A percentile compares a stretch with the other conserved stretches of the same genome.
phyloP scores from a whole-genome alignment of 2,888 invertebrate genomes.

The Leucophenga maculata region DNA sequence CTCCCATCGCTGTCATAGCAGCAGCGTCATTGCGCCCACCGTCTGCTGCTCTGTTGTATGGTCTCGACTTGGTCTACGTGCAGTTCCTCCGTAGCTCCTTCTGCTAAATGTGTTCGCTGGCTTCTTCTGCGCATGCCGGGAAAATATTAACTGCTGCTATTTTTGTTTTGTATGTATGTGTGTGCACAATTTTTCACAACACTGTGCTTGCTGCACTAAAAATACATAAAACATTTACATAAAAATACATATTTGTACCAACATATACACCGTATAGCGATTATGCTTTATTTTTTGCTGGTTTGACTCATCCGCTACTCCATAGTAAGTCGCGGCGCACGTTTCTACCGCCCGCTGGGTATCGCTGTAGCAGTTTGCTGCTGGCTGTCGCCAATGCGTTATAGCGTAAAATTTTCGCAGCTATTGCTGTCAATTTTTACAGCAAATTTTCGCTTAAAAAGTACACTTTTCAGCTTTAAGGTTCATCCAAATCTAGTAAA shows the following conservation, averaged over 20 bases:
- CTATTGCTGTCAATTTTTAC: too few species aligned
- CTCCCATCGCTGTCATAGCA: too few species aligned
- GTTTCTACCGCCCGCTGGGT: too few species aligned
- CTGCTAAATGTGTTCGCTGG: background rate
- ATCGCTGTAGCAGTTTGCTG: too few species aligned
- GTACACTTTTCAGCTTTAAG: too few species aligned
- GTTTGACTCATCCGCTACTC: slow-evolving; percentile 6
- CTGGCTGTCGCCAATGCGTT: background rate
- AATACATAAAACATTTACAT: slow-evolving; percentile 17
- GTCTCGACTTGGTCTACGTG: background rate
- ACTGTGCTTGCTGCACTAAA: slow-evolving; percentile 39
- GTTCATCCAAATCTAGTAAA: too few species aligned
- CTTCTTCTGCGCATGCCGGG: slow-evolving; percentile 55
- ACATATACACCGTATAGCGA: background rate
- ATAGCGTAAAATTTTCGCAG: too few species aligned
- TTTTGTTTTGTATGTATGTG: slow-evolving; percentile 4
- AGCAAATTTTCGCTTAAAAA: too few species aligned
- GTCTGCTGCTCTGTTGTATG: background rate
- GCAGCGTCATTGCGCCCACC: slow-evolving; percentile 24
- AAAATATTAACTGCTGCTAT: too few species aligned
- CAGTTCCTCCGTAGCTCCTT: background rate
- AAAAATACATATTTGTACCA: slow-evolving; percentile 11
- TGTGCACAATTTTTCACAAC: slow-evolving; percentile 30
- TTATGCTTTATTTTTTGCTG: background rate
- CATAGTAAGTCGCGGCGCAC: too few species aligned